Evolutionary conservation across 2,113 vertebrate genomes (phyloP).

Genomic region (Bubo blakistoni): DNA sequence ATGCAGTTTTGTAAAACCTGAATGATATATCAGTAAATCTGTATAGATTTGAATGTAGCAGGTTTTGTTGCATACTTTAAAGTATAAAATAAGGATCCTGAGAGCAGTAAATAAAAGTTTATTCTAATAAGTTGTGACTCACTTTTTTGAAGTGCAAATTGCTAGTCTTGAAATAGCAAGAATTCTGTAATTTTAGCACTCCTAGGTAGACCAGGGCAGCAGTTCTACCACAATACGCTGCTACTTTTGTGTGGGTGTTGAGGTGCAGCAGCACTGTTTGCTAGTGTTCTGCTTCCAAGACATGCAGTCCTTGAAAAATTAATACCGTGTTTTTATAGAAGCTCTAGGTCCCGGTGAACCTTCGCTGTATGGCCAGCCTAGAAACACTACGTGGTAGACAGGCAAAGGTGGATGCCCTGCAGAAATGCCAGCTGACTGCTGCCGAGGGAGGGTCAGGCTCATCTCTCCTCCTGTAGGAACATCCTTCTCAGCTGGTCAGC

Average conservation of each 20-base stretch:
- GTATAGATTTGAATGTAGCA: constrained; percentile 72
- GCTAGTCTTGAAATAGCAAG: not conserved
- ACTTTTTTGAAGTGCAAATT: constrained; percentile 31
- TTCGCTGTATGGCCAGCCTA: not conserved
- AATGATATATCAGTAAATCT: constrained; percentile 62
- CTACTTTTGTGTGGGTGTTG: not conserved
- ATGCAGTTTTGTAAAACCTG: constrained; percentile 64
- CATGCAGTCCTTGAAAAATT: not conserved
- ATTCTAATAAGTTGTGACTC: constrained; percentile 66
- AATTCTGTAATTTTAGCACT: not conserved
- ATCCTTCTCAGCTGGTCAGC: not conserved
- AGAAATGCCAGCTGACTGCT: not conserved
- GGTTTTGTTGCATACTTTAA: constrained; percentile 69
- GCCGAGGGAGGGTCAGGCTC: not conserved
- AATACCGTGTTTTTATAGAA: not conserved
- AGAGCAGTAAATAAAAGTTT: constrained; percentile 75
- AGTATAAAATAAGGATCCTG: constrained; percentile 60
- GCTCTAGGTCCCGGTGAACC: not conserved
- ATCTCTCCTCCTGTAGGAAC: not conserved
- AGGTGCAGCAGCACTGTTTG: not conserved
- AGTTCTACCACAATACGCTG: not conserved
- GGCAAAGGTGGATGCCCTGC: not conserved
- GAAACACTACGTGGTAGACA: rapidly evolving
- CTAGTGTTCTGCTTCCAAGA: not conserved
- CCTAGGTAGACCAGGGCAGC: not conserved